phyloP scores from a whole-genome alignment of 1,140 invertebrate genomes.

The Hyles euphorbiae region DNA sequence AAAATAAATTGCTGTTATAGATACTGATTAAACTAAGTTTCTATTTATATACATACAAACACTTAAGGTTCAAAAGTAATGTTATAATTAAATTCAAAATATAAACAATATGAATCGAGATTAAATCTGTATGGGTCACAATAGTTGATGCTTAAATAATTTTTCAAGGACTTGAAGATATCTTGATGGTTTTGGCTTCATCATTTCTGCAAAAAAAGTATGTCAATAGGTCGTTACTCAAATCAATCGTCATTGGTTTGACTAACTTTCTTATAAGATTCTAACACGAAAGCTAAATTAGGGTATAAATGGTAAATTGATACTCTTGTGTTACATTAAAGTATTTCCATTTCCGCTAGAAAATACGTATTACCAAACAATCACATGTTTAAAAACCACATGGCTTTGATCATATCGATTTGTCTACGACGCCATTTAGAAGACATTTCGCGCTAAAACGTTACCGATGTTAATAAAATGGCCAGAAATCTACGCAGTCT shows the following conservation, averaged over 20 bases:
- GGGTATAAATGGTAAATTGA: too few relatives aligned
- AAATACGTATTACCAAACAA: background rate
- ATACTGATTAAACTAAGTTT: constrained; percentile 3
- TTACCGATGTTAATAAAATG: background rate
- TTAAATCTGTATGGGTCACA: constrained; percentile 57
- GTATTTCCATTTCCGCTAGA: background rate
- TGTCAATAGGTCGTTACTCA: background rate
- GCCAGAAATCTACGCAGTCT: too few relatives aligned
- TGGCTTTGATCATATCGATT: constrained; percentile 29
- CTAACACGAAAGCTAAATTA: background rate
- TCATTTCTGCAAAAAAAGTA: constrained; percentile 60
- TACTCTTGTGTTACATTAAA: too few relatives aligned
- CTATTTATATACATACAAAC: constrained; percentile 5
- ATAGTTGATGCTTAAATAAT: constrained; percentile 48
- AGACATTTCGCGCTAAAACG: constrained; percentile 17
- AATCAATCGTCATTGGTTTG: background rate
- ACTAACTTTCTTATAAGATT: background rate
- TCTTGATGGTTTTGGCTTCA: constrained; percentile 51
- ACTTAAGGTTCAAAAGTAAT: background rate
- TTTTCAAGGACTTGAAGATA: constrained; percentile 43
- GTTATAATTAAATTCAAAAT: constrained; percentile 9
- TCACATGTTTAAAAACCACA: constrained; percentile 12
- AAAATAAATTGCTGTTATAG: background rate
- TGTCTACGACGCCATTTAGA: constrained; percentile 22
- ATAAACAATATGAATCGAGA: constrained; percentile 26